These are phyloP conservation scores for Limnephilus rhombicus DNA, from an alignment of 2,888 invertebrate genomes.

Conservation along the genomic window DNA sequence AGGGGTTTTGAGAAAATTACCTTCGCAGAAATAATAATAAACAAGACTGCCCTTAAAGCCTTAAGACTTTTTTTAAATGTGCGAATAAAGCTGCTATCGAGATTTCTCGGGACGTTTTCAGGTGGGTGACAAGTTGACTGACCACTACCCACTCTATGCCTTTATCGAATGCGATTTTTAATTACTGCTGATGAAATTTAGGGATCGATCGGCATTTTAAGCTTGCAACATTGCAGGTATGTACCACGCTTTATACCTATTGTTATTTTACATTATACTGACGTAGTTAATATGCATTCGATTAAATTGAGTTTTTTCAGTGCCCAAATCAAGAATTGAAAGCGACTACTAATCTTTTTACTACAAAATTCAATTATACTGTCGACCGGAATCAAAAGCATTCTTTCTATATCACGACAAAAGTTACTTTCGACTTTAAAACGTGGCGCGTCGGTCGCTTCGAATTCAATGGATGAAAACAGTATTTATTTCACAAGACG, in stretches of 20 bases:
- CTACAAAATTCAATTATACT: background rate
- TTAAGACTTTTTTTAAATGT: background rate
- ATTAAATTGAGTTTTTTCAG: no score
- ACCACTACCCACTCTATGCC: background rate
- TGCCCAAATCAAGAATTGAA: no score
- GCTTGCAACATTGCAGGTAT: background rate
- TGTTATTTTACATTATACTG: no score
- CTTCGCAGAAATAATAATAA: background rate
- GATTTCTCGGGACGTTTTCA: background rate
- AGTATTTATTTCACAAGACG: background rate
- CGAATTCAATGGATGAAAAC: background rate
- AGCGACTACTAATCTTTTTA: background rate
- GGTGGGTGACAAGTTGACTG: background rate
- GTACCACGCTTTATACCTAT: background rate
- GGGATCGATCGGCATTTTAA: background rate
- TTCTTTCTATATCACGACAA: background rate
- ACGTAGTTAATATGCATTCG: no score
- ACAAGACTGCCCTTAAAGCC: background rate
- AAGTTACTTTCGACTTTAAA: background rate
- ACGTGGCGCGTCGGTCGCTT: background rate
- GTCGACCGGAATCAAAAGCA: background rate
- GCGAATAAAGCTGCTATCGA: background rate
- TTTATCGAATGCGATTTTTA: background rate
- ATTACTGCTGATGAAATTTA: background rate
- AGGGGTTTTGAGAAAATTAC: slow-evolving; percentile 18